These are phyloP conservation scores for Henricia sp. DNA, from an alignment of 53 echinoderm and acorn worm genomes.

Conservation along the genomic window DNA sequence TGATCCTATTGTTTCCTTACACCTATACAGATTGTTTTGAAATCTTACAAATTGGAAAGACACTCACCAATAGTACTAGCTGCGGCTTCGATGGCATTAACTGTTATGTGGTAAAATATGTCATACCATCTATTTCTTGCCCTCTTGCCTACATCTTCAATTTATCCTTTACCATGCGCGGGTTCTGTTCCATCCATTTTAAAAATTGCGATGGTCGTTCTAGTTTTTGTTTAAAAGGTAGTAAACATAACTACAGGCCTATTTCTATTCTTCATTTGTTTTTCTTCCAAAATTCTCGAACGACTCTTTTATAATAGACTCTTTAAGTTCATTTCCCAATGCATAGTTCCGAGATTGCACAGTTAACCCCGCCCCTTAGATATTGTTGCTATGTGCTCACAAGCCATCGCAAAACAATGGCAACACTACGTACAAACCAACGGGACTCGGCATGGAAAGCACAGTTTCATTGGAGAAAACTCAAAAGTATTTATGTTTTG, in stretches of 20 bases:
- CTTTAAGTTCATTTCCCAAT: slow-evolving; percentile 1
- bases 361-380: too few species aligned
- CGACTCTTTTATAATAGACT: slow-evolving; percentile 39
- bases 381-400: too few species aligned
- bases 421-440: too few species aligned
- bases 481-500: too few species aligned
- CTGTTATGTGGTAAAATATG: neutral
- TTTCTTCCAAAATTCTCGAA: slow-evolving; percentile 56
- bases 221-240: slow-evolving; percentile 13
- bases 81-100: slow-evolving; percentile 8
- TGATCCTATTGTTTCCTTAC: neutral
- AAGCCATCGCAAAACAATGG: too few species aligned
- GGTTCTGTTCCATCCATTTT: slow-evolving; percentile 8
- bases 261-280: slow-evolving; percentile 55
- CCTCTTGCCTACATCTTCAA: slow-evolving; percentile 30
- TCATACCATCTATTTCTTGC: neutral
- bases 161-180: slow-evolving; percentile 13
- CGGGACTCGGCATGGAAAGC: too few species aligned
- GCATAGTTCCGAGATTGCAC: too few species aligned
- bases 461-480: too few species aligned
- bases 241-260: slow-evolving; percentile 38
- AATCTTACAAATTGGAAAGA: slow-evolving; percentile 7
- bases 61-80: neutral
- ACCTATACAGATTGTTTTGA: neutral
- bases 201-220: slow-evolving; percentile 1